Evolutionary conservation across 2,113 vertebrate species (phyloP), one percentile per base, ranked within the genome.

Genomic region (Microcebus ravelobensis): DNA sequence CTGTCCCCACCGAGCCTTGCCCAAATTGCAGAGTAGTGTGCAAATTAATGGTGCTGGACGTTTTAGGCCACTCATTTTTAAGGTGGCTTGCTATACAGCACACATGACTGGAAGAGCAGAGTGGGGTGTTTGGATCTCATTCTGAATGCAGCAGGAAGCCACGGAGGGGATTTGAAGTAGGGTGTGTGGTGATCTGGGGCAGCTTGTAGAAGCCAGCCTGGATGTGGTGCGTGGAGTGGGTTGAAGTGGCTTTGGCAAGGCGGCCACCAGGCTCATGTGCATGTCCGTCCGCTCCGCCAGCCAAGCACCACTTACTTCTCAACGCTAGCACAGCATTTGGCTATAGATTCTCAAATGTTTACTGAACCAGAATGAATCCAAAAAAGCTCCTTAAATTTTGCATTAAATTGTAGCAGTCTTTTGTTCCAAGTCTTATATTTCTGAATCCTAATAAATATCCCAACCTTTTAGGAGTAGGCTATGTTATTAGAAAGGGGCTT

Each of bases 191-290:
- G 34, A 36, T 15, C 34, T 27, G 45, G 34, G 25, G 34, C 45
- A 50, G 65, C 20, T 55, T 63, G 39, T 39, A 86, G 67, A 55
- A 65, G 14, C 23, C 23, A 52, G 4, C 8, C 36, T 55, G n/a
- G 15, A 57, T 63, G 36, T 48, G 18, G 65, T 59, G 68, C 14
- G 27, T 42, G 17, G n/a, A 70, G 65, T 48, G 50, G 14, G 18
- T 8, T 55, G 36, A 31, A 4, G 68, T 34, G 27, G n/a, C 25
- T 15, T 20, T 17, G 14, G 52, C 65, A 67, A 67, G 65, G 14
- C 6, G 15, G 65, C 15, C 15, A 31, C 1, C 1, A 55, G 23
- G 21, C 48, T n/a, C 21, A 15, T 31, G 21, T 0, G 4, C 3
- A 9, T 0, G 8, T 31, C 42, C 1, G 5, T 25, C 42, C 14